phyloP scores from a whole-genome alignment of 2,888 invertebrate genomes.

The Entomobrya multifasciata region DNA sequence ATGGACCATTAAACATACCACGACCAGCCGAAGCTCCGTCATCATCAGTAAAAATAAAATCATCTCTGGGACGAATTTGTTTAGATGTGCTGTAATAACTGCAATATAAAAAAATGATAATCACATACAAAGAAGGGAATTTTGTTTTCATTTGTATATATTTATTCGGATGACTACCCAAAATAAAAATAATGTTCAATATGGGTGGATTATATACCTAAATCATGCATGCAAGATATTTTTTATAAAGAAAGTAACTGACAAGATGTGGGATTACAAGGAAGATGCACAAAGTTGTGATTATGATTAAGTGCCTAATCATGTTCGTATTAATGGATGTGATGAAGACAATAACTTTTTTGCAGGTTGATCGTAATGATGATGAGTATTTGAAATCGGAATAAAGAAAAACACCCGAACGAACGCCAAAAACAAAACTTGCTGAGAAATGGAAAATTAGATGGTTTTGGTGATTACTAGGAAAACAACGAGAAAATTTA shows the following conservation, averaged over 20 bases:
- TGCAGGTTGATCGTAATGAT: not conserved
- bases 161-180: conserved; percentile 48
- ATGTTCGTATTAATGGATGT: conserved; percentile 60
- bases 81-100: conserved; percentile 32
- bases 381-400: not conserved
- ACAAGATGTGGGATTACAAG: not conserved
- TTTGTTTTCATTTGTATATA: conserved; percentile 49
- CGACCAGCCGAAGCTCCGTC: no score
- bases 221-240: no score
- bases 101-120: conserved; percentile 19
- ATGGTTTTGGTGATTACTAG: not conserved
- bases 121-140: not conserved
- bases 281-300: not conserved
- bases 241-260: no score
- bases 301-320: conserved; percentile 63
- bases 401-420: not conserved
- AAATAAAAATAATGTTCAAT: conserved; percentile 30
- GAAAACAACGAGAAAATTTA: not conserved
- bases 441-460: not conserved
- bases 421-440: not conserved
- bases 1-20: conserved; percentile 55
- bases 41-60: not conserved
- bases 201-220: conserved; percentile 36
- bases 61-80: not conserved
- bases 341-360: conserved; percentile 30